These are phyloP conservation scores for Cydia fagiglandana DNA, from an alignment of 1,140 invertebrate species.

Conservation along the genomic window DNA sequence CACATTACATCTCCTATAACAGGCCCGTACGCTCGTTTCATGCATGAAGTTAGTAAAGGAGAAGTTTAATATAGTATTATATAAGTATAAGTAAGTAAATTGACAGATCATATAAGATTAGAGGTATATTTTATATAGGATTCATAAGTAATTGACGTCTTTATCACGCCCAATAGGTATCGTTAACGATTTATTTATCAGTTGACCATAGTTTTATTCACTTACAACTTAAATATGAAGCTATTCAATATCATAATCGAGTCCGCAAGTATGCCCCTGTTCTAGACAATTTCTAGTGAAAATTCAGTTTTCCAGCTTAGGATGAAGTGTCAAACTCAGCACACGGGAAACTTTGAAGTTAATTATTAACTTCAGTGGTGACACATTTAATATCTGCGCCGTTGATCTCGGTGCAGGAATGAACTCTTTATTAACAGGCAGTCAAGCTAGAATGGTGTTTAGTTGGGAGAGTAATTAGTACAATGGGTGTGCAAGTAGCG, in stretches of 20 bases:
- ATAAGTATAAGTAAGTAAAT: background rate
- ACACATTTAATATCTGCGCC: slow-evolving; percentile 62
- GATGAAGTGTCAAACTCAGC: slow-evolving; percentile 68
- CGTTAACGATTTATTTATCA: background rate
- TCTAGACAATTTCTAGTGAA: slow-evolving; percentile 56
- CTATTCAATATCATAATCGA: background rate
- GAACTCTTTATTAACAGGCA: background rate
- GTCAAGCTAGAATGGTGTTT: slow-evolving; percentile 11
- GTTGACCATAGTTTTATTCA: background rate
- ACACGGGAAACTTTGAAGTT: slow-evolving; percentile 64
- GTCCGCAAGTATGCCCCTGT: slow-evolving; percentile 36
- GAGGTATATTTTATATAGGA: too few species aligned
- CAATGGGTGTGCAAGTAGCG: slow-evolving; percentile 11
- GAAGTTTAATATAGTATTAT: background rate
- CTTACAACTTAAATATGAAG: background rate
- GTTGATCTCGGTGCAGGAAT: background rate
- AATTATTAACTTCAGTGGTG: slow-evolving; percentile 65
- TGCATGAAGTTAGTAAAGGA: background rate
- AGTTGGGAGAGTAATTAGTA: slow-evolving; percentile 29
- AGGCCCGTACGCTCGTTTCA: background rate
- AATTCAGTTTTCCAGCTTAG: slow-evolving; percentile 54
- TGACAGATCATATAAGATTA: too few species aligned
- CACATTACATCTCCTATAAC: background rate
- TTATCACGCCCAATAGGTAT: too few species aligned
- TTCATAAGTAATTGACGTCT: too few species aligned